These are phyloP conservation scores for Lasiurus cinereus DNA, from an alignment of 2,113 vertebrate species.

Conservation along the genomic window DNA sequence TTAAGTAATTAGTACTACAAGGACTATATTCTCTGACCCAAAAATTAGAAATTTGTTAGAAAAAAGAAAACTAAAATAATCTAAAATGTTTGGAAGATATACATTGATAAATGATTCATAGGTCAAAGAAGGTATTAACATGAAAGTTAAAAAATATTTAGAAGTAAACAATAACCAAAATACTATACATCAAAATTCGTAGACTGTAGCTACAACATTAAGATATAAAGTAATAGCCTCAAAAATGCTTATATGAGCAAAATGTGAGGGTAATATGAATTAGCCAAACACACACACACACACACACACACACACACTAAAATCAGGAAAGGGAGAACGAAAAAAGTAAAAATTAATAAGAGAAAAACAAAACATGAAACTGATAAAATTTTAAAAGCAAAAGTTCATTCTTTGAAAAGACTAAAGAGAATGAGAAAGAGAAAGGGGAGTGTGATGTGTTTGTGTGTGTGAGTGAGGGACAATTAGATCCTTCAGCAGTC, in stretches of 20 bases:
- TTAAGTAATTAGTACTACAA: neutral
- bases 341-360: neutral
- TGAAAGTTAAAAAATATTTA: conserved; percentile 26
- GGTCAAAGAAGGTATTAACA: neutral
- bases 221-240: neutral
- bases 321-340: neutral
- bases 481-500: too few species aligned
- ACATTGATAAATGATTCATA: neutral
- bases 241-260: conserved; percentile 13
- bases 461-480: too few species aligned
- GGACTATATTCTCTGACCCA: neutral
- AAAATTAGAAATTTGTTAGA: conserved; percentile 15
- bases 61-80: neutral
- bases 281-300: neutral
- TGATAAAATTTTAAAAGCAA: conserved; percentile 19
- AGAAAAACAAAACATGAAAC: conserved; percentile 5
- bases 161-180: neutral
- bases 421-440: neutral
- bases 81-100: neutral
- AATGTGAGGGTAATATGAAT: conserved; percentile 22
- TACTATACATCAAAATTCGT: neutral
- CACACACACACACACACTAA: neutral
- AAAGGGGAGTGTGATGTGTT: too few species aligned
- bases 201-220: neutral
- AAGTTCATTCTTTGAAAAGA: neutral